A percentile compares a stretch with the other conserved stretches of the same genome.
These are phyloP conservation scores for Percopsis transmontana DNA, from an alignment of 2,113 vertebrate species.

Conservation along the genomic window DNA sequence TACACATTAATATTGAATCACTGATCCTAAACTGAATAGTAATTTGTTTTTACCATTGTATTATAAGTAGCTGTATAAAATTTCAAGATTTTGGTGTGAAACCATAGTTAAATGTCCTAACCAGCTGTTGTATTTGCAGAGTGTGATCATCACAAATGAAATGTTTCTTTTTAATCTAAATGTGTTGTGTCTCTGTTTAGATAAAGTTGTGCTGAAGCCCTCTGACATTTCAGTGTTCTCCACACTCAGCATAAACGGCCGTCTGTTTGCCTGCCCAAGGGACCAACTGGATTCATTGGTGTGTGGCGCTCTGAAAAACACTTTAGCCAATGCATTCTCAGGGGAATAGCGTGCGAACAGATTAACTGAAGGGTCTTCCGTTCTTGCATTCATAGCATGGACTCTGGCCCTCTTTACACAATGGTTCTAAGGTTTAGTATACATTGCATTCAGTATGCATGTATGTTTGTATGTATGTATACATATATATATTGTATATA, in stretches of 20 bases:
- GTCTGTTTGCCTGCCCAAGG: constrained; percentile 90
- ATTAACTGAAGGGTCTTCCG: not conserved
- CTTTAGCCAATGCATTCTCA: not conserved
- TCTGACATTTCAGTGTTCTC: constrained; percentile 96
- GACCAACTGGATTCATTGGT: constrained; percentile 96
- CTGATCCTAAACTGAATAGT: not conserved
- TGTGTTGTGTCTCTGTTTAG: constrained; percentile 62
- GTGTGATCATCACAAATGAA: too few relatives aligned
- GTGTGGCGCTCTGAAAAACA: constrained; percentile 58
- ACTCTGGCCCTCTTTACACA: not conserved
- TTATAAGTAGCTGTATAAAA: not conserved
- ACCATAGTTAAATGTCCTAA: too few relatives aligned
- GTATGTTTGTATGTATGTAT: too few relatives aligned
- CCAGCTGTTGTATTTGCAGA: not conserved
- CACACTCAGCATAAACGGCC: constrained; percentile 90
- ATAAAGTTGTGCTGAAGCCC: constrained; percentile 92
- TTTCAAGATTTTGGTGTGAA: not conserved
- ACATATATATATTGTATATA: too few relatives aligned
- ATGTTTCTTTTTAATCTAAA: not conserved
- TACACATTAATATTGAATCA: not conserved
- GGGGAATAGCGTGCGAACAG: not conserved
- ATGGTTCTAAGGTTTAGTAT: too few relatives aligned
- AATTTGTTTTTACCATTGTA: not conserved
- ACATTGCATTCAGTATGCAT: not conserved
- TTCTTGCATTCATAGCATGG: not conserved